Evolutionary conservation across 2,888 invertebrate species (phyloP).

Genomic region (Orchesella flavescens): DNA sequence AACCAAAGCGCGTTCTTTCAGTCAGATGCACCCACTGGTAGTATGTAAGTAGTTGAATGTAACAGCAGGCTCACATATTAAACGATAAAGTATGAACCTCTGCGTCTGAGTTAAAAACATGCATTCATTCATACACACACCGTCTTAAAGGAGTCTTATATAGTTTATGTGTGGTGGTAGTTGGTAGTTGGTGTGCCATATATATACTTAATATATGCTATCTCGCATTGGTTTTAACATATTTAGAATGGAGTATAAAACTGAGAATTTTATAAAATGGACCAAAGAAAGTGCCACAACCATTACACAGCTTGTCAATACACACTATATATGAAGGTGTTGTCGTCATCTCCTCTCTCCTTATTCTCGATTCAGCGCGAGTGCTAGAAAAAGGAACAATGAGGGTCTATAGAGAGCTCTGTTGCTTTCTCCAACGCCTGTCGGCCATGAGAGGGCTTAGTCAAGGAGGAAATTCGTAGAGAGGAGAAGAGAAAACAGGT

Average conservation of each 20-base stretch:
- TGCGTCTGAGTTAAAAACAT: background rate
- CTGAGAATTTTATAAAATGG: no score
- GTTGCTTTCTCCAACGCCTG: conserved; percentile 34
- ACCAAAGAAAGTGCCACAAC: no score
- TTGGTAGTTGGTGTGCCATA: no score
- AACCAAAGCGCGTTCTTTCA: background rate
- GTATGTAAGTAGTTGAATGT: conserved; percentile 8
- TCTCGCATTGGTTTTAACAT: no score
- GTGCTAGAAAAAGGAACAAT: conserved; percentile 38
- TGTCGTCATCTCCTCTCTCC: conserved; percentile 36
- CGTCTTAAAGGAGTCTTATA: no score
- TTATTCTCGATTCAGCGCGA: conserved; percentile 26
- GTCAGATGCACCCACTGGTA: background rate
- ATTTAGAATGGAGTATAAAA: no score
- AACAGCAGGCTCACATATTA: conserved; percentile 45
- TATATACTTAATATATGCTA: no score
- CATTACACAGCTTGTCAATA: conserved; percentile 18
- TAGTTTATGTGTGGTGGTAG: no score
- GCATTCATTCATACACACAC: no score
- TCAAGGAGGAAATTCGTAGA: background rate
- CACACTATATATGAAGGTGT: conserved; percentile 20
- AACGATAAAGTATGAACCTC: conserved; percentile 34
- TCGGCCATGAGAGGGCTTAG: conserved; percentile 15
- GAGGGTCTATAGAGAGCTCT: conserved; percentile 50
- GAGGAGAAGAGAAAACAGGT: background rate